phyloP scores from a whole-genome alignment of 1,140 invertebrate genomes.

The Plectus sambesii region DNA sequence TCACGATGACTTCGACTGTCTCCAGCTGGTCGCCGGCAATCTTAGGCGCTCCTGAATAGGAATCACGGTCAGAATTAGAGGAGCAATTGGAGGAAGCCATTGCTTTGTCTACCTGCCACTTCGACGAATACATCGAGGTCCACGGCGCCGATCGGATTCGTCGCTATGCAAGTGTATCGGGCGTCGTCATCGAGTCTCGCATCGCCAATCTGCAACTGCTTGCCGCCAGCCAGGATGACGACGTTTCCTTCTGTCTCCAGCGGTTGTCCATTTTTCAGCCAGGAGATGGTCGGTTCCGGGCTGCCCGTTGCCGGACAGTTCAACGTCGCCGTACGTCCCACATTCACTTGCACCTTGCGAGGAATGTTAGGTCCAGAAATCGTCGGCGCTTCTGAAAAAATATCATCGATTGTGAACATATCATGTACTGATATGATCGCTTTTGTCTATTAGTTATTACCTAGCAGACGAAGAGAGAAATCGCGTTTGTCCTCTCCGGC shows the following conservation, averaged over 20 bases:
- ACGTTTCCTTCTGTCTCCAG: constrained; percentile 11
- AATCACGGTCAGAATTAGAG: constrained; percentile 39
- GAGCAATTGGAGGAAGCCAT: constrained; percentile 5
- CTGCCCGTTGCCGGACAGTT: constrained; percentile 50
- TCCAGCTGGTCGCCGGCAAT: constrained; percentile 19
- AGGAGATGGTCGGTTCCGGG: constrained; percentile 51
- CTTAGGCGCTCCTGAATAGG: constrained; percentile 17
- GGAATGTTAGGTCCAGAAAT: constrained; percentile 32
- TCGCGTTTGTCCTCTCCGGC: constrained; percentile 46
- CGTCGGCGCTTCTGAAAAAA: constrained; percentile 24
- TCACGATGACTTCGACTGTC: constrained; percentile 33
- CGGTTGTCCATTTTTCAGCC: constrained; percentile 49
- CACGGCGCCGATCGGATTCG: constrained; percentile 31
- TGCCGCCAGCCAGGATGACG: constrained; percentile 33
- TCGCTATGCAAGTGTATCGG: constrained; percentile 33
- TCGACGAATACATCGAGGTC: constrained; percentile 32
- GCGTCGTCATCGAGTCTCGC: constrained; percentile 19
- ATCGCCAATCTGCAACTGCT: constrained; percentile 40
- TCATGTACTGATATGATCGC: background rate
- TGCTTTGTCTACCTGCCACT: constrained; percentile 23
- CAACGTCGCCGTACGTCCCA: constrained; percentile 32
- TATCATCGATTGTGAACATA: too few relatives aligned
- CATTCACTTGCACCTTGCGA: constrained; percentile 21
- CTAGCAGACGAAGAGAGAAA: constrained; percentile 31
- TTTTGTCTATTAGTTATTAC: too few relatives aligned